Base-by-base conservation (phyloP, 2,113 vertebrate species). In the Felis catus region DNA sequence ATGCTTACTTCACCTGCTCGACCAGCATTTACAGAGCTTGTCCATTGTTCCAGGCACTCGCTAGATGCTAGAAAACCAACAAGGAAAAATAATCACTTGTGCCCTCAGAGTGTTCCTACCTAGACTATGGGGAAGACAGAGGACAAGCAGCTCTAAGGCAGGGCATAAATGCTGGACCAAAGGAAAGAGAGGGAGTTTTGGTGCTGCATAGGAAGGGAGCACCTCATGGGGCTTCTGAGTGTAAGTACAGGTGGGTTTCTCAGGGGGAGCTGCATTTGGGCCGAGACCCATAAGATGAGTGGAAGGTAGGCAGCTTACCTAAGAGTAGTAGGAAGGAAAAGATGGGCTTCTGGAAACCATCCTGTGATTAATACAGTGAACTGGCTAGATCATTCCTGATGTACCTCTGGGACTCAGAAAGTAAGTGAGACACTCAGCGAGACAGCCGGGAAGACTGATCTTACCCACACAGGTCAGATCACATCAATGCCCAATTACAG, bases 351-450 rank as follows among this genome's bases (percentile, higher is more conserved):
- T n/a, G 21, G 53, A 73, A 93, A 55, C 18, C 14, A 81, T 5
- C 41, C 41, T 66, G 61, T 41, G 29, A 21, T 65, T 63, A 89
- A 78, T n/a, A n/a, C 1, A 7, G 33, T 41, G 12, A 92, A 79
- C 15, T 33, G 23, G n/a, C 31, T 3, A 66, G 3, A 48, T 4
- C 0, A 0, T 25, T 45, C 19, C 63, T 61, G 11, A 11, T 51
- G 12, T 33, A 63, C 13, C 41, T 68, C 41, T 63, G 45, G 68
- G 19, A 79, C 85, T 55, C 78, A 81, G n/a, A 79, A 82, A 65
- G 45, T 15, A 93, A 5, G 4, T 18, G 10, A 65, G 83, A 63
- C n/a, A 29, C 4, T 16, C 16, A 66, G 0, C 15, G 25, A 53
- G 83, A 48, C 94, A 93, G 53, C 8, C 4, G 18, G 58, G 13